Evolutionary conservation across 2,888 invertebrate species (phyloP).

Genomic region (Deroplatys truncata): DNA sequence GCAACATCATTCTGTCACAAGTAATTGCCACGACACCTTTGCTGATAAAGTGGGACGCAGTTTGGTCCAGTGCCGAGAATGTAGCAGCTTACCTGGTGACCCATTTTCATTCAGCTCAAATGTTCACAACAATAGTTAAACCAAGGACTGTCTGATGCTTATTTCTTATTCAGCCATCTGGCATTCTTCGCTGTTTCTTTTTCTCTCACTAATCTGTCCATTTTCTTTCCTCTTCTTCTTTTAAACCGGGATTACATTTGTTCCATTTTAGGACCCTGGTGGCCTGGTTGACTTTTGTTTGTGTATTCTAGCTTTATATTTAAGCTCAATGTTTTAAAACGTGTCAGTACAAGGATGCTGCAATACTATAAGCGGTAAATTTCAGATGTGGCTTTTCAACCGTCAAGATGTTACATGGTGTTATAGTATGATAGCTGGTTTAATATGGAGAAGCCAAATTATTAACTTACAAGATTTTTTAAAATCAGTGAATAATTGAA

Average conservation of each 20-base stretch:
- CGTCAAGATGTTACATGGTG: too few relatives aligned
- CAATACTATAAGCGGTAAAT: too few relatives aligned
- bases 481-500: too few relatives aligned
- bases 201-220: not conserved
- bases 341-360: not conserved
- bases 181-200: not conserved
- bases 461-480: too few relatives aligned
- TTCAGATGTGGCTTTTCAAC: not conserved
- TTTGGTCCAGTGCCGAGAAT: not conserved
- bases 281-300: not conserved
- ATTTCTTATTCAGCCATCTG: not conserved
- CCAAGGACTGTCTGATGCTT: not conserved
- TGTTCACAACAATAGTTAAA: not conserved
- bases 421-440: too few relatives aligned
- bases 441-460: too few relatives aligned
- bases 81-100: not conserved
- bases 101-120: not conserved
- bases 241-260: not conserved
- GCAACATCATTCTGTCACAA: not conserved
- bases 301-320: not conserved
- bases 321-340: not conserved
- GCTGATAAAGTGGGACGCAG: not conserved
- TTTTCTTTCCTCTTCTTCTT: not conserved
- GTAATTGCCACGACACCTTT: not conserved
- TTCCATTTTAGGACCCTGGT: not conserved